Evolutionary conservation across 1,140 invertebrate genomes (phyloP).

Genomic region (Gryllus bimaculatus): DNA sequence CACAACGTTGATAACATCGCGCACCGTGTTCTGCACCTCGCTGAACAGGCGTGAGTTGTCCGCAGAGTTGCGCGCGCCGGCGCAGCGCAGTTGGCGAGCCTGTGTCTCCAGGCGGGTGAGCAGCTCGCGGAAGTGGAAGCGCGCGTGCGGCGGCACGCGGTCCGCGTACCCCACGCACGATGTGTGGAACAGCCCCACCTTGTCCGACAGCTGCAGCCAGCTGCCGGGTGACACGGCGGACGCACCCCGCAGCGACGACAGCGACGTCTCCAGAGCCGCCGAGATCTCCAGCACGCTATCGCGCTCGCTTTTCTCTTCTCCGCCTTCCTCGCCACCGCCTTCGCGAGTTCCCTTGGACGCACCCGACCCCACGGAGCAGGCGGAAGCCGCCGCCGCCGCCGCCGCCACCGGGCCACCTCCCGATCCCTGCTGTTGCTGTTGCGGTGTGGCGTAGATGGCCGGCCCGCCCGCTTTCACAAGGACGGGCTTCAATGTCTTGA

Average conservation of each 20-base stretch:
- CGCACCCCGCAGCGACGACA: conserved; percentile 50
- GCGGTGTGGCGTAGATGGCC: conserved; percentile 56
- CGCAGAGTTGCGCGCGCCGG: conserved; percentile 53
- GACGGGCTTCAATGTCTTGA: conserved; percentile 45
- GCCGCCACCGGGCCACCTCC: too few species aligned
- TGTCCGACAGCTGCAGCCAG: conserved; percentile 78
- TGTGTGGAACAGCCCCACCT: conserved; percentile 65
- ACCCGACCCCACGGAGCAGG: not conserved
- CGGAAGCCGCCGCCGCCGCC: conserved; percentile 26
- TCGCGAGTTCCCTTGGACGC: not conserved
- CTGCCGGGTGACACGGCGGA: conserved; percentile 47
- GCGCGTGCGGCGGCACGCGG: conserved; percentile 68
- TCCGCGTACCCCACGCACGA: conserved; percentile 65
- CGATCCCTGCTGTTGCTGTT: conserved; percentile 31
- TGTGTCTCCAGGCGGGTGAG: conserved; percentile 70
- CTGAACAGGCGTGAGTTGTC: conserved; percentile 54
- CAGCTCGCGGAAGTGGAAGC: conserved; percentile 82
- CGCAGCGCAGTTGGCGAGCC: conserved; percentile 60
- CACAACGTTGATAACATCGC: conserved; percentile 69
- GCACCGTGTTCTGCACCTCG: conserved; percentile 69
- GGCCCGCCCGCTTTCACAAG: conserved; percentile 27
- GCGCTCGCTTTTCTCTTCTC: conserved; percentile 32
- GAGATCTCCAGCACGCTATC: conserved; percentile 62
- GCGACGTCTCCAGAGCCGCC: conserved; percentile 51
- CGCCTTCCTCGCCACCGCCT: conserved; percentile 29